Evolutionary conservation across 2,113 vertebrate genomes (phyloP).

Genomic region (Engraulis encrasicolus): DNA sequence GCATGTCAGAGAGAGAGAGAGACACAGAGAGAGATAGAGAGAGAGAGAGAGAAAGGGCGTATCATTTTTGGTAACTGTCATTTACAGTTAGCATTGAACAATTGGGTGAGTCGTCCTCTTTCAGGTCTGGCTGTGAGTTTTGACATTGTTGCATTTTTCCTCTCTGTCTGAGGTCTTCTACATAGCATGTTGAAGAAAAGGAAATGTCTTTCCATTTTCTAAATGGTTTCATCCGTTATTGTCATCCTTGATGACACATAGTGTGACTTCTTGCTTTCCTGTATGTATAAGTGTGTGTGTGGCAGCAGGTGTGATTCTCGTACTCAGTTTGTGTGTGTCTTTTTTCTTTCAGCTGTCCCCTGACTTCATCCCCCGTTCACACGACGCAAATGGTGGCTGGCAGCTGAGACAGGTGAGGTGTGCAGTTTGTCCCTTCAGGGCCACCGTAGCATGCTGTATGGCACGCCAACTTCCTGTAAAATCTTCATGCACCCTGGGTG

Average conservation of each 20-base stretch:
- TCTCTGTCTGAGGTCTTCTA: background rate
- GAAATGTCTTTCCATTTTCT: too few species aligned
- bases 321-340: constrained; percentile 8
- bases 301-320: background rate
- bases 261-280: background rate
- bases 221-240: too few species aligned
- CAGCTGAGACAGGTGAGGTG: constrained; percentile 69
- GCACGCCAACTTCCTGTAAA: too few species aligned
- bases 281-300: background rate
- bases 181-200: too few species aligned
- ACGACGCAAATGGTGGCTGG: constrained; percentile 60
- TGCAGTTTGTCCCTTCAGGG: constrained; percentile 25
- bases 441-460: constrained; percentile 20
- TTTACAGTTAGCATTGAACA: background rate
- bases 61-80: background rate
- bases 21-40: background rate
- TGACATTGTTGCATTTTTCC: background rate
- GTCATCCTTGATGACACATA: too few species aligned
- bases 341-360: constrained; percentile 61
- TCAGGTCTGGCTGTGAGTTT: background rate
- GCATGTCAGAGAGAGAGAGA: background rate
- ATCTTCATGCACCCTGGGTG: too few species aligned
- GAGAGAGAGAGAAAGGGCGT: background rate
- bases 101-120: background rate
- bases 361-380: constrained; percentile 64